Percentiles rank a stretch among this genome's conserved stretches.
Evolutionary conservation across 1,140 invertebrate species (phyloP).

Genomic region (Pararge aegeria): DNA sequence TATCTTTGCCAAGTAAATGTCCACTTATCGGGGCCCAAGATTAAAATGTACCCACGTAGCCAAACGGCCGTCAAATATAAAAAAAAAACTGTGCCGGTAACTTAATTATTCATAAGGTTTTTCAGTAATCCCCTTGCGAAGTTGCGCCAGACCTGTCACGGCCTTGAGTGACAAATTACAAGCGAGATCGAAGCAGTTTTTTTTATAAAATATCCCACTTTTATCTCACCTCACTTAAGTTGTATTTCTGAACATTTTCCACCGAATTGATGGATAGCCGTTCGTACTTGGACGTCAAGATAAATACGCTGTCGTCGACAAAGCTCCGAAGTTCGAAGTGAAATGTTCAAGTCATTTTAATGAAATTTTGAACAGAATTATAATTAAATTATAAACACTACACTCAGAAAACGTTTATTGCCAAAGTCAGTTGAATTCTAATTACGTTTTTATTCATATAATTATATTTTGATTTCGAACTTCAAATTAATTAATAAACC

Average conservation of each 20-base stretch:
- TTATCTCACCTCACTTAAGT: slow-evolving; percentile 36
- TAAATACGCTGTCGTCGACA: slow-evolving; percentile 32
- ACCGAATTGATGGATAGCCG: slow-evolving; percentile 34
- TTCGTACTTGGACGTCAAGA: slow-evolving; percentile 28
- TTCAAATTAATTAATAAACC: no score
- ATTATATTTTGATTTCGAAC: no score
- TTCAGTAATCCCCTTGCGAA: slow-evolving; percentile 50
- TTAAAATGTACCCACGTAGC: slow-evolving; percentile 41
- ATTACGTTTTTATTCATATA: background rate
- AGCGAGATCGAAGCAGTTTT: slow-evolving; percentile 49
- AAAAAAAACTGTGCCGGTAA: slow-evolving; percentile 43
- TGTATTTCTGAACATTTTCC: slow-evolving; percentile 32
- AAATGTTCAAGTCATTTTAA: slow-evolving; percentile 25
- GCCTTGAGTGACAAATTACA: slow-evolving; percentile 67
- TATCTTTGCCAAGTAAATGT: no score
- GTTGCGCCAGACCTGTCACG: slow-evolving; percentile 52
- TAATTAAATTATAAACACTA: slow-evolving; percentile 26
- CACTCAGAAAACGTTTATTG: slow-evolving; percentile 11
- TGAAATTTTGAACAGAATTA: slow-evolving; percentile 18
- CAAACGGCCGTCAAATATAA: slow-evolving; percentile 38
- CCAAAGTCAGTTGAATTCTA: background rate
- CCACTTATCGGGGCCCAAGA: slow-evolving; percentile 21
- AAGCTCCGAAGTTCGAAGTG: slow-evolving; percentile 17
- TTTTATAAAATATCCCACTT: slow-evolving; percentile 38
- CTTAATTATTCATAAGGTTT: slow-evolving; percentile 74